Evolutionary conservation across 2,888 invertebrate genomes (phyloP), one percentile per base, ranked within the genome.

Genomic region (Nomada ferruginata): DNA sequence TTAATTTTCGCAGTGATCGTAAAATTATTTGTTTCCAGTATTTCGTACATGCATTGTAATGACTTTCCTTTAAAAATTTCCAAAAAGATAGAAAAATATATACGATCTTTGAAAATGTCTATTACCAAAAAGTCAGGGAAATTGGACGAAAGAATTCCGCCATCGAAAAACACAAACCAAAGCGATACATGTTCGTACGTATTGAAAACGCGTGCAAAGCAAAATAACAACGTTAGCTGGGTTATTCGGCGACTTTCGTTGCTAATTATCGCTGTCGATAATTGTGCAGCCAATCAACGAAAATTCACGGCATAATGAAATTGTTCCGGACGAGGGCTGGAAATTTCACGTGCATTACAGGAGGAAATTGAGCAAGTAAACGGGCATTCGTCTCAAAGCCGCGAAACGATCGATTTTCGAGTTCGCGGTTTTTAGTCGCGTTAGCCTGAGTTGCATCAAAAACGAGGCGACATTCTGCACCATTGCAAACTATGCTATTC

Each of bases 361-460:
- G 69, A 44, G 53, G 60, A 73, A 81, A 81, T 73, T 69, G 29
- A 4, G 52, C 68, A 18, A 63, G 66, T 36, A 69, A 76, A 72
- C 63, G 47, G 52, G 55, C 53, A 23, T 63, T 69, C 65, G 60
- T 64, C 53, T 71, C 29, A 15, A 72, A 55, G 44, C 74, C 78
- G 50, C 60, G 65, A 26, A 36, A 73, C 76, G 44, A 84, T 86
- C 81, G 81, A 81, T 84, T 76, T 84, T 79, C 64, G 69, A 85
- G 78, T 85, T 81, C 76, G 81, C 69, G 84, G 84, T 84, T 78
- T 79, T 76, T 72, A 74, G 65, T 66, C 42, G 71, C 76, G 81
- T 84, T 81, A 53, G 70, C 55, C 29, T 29, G 23, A 65, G 63
- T 72, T 42, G 64, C 50, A 20, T 63, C 73, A 59, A 71, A 72